Evolutionary conservation across 2,113 vertebrate species (phyloP), one percentile per base, ranked within the genome.

Genomic region (Nanger granti): DNA sequence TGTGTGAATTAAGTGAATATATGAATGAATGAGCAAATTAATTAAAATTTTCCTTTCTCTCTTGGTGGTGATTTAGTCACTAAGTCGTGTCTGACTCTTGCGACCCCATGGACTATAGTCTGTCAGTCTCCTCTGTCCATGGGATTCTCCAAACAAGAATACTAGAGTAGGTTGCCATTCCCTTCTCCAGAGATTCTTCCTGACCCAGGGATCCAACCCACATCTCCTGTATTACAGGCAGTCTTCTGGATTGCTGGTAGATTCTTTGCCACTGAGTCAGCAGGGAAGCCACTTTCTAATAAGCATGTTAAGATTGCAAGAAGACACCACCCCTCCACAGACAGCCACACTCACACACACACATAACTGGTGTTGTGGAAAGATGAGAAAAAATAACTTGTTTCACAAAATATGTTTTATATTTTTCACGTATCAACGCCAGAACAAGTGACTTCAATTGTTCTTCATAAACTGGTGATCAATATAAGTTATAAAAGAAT

Each of bases 21-120:
- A 83, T 47, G 29, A 41, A 22, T 90, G 8, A 87, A 22, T 64
- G 10, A 20, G 90, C 31, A 31, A 57, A 57, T n/a, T 49, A 69
- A 95, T 87, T 80, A 80, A 82, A 80, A 11, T 29, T 62, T 54
- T 28, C 85, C 52, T 96, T 88, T 89, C 34, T 97, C 11, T 76
- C 17, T 76, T 79, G 73, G 73, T 44, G 41, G 24, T 44, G 73
- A 28, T 44, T 79, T 79, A 79, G 73, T 79, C 41, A 28, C 41
- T 28, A 79, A 44, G 24, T 79, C 12, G 0, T 28, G 37, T 79
- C 37, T 44, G 12, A 79, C 73, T 44, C 41, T 79, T 79, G 73
- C 0, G 0, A 79, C 73, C 24, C 37, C 12, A 44, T 44, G 73
- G 37, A 44, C 24, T 28, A 44, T 79, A 79, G 24, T 24, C 41